phyloP scores from a whole-genome alignment of 2,888 invertebrate species.

The Chrysolina americana region DNA sequence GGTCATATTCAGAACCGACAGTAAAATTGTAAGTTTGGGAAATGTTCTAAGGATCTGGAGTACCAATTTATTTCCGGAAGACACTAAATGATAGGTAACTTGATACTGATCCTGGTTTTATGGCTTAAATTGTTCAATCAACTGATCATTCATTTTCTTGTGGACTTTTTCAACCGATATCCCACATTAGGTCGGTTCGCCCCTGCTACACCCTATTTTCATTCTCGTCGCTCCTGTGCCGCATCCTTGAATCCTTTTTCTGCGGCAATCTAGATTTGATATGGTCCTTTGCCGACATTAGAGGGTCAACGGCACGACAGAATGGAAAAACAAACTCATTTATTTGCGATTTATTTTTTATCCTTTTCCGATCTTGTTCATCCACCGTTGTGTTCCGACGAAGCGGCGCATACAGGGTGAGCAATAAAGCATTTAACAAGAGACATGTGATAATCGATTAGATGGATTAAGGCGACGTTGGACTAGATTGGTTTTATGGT shows the following conservation, averaged over 20 bases:
- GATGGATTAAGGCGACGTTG: too few relatives aligned
- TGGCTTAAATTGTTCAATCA: too few relatives aligned
- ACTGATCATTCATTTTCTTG: too few relatives aligned
- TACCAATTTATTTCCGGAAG: too few relatives aligned
- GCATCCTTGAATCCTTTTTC: slow-evolving; percentile 20
- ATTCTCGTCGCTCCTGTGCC: slow-evolving; percentile 19
- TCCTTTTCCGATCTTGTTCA: slow-evolving; percentile 42
- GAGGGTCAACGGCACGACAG: slow-evolving; percentile 55
- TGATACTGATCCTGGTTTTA: too few relatives aligned
- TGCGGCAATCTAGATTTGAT: slow-evolving; percentile 50
- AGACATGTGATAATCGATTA: too few relatives aligned
- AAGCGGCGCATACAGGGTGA: background rate
- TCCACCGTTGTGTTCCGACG: slow-evolving; percentile 36
- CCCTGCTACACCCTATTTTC: slow-evolving; percentile 30
- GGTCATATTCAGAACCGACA: too few relatives aligned
- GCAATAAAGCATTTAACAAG: background rate
- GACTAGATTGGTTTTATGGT: too few relatives aligned
- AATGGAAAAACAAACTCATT: slow-evolving; percentile 56
- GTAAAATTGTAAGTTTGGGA: too few relatives aligned
- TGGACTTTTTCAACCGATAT: too few relatives aligned
- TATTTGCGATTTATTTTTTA: slow-evolving; percentile 50
- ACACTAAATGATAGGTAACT: too few relatives aligned
- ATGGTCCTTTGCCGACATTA: slow-evolving; percentile 54
- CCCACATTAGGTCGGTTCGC: slow-evolving; percentile 20
- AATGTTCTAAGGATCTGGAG: too few relatives aligned